Conservation (phyloP, 2,113 vertebrate genomes). For the Psophia crepitans region DNA sequence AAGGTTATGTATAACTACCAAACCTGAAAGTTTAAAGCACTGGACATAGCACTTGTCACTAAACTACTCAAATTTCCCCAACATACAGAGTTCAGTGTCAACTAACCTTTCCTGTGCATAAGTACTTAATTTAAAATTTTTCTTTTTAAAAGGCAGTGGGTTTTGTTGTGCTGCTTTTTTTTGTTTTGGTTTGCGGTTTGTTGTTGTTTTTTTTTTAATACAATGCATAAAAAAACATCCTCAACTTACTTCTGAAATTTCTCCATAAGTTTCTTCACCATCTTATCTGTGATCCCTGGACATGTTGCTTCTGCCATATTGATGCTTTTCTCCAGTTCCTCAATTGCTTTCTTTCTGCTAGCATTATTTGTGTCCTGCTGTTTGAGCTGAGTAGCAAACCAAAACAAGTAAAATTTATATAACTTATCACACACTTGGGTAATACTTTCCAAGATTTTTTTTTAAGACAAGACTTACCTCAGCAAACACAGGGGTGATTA, state of each 20-base stretch:
- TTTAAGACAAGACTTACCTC: conserved; percentile 78
- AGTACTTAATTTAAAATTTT: not conserved
- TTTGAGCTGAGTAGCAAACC: conserved; percentile 80
- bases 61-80: not conserved
- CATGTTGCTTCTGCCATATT: conserved; percentile 87
- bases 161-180: too few relatives aligned
- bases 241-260: conserved; percentile 87
- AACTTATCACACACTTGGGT: not conserved
- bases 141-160: not conserved
- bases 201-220: too few relatives aligned
- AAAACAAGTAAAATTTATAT: not conserved
- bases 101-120: not conserved
- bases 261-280: conserved; percentile 93
- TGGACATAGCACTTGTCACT: not conserved
- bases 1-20: fast-evolving
- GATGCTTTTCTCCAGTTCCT: conserved; percentile 93
- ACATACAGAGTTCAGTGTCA: not conserved
- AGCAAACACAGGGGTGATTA: conserved; percentile 90
- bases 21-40: not conserved
- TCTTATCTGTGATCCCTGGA: conserved; percentile 94
- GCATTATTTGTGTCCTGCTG: conserved; percentile 88
- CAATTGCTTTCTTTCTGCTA: conserved; percentile 84
- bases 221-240: not conserved
- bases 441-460: not conserved
- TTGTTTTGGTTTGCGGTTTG: too few relatives aligned